Base-by-base conservation (phyloP, 2,888 invertebrate genomes). In the Hypena proboscidalis region DNA sequence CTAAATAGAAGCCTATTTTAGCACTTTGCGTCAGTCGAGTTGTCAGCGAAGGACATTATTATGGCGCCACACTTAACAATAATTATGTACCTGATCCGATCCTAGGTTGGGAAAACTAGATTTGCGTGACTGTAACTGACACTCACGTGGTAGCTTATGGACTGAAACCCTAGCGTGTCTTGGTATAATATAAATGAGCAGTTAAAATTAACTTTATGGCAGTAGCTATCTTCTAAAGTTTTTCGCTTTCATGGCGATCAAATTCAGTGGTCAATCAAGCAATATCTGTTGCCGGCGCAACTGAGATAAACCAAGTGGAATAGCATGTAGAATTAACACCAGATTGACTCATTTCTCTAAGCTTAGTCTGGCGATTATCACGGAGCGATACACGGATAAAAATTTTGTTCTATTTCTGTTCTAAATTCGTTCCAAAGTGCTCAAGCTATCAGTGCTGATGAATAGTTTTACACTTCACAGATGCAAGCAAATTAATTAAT, bases 151-250 rank as follows among this genome's bases (percentile, higher is more conserved):
- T 56, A 58, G 39, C 29, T 47, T 58, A 44, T 41, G 38, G 32
- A 50, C 37, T 37, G 45, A 51, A 46, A 42, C 49, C 42, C 29
- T 58, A 13, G 58, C 63, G 44, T 52, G 52, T 36, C 38, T 49
- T 39, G 23, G 5, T 33, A 19, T 23, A 37, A 36, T 32, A 26
- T 21, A 37, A 43, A 21, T 37, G 15, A 27, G 32, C 22, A 21
- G 14, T 26, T 34, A 34, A 41, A 29, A 34, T 22, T 34, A 34
- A 40, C 20, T 21, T 32, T 11, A 33, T 13, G 9, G 22, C 2
- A 17, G 17, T 5, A 17, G n/a, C 5, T 29, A 29, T 41, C 29
- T 21, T 29, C 34, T 22, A 13, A 17, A 34, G 34, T 41, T 41
- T 21, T 41, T 41, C 41, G 41, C 41, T 41, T 41, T 41, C 23